Conservation (phyloP, 2,888 invertebrate genomes). For the Amiota communis region DNA sequence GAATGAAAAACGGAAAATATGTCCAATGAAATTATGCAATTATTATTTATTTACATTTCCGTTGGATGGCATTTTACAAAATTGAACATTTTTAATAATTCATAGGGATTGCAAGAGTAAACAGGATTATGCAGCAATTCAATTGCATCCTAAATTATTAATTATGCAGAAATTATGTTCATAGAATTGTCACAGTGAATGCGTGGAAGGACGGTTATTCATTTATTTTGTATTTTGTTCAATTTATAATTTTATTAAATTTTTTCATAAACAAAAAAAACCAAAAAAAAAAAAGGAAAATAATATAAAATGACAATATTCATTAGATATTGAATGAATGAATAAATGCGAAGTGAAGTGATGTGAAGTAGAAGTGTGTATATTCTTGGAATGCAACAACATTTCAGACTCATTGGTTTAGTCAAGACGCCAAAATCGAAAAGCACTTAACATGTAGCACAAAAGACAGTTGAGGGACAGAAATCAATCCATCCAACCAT, state of each 20-base stretch:
- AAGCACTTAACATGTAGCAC: constrained; percentile 52
- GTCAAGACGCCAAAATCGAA: constrained; percentile 44
- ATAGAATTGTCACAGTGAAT: no score
- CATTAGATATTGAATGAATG: neutral
- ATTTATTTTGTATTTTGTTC: no score
- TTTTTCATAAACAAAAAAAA: neutral
- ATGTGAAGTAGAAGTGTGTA: neutral
- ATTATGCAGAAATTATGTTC: constrained; percentile 40
- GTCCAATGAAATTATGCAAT: constrained; percentile 9
- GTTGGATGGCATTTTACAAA: constrained; percentile 51
- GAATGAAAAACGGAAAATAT: neutral
- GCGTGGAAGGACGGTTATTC: no score
- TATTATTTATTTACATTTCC: constrained; percentile 60
- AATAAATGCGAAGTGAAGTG: constrained; percentile 7
- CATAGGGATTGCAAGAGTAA: constrained; percentile 48
- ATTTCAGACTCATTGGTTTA: constrained; percentile 51
- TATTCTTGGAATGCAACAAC: neutral
- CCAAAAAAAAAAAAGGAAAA: neutral
- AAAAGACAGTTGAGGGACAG: constrained; percentile 21
- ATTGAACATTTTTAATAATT: constrained; percentile 52
- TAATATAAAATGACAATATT: neutral
- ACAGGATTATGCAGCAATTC: constrained; percentile 52
- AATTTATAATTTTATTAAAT: neutral
- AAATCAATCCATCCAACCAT: no score
- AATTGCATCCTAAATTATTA: constrained; percentile 45